Conservation (phyloP, 2,888 invertebrate genomes). For the Taenaris catops region DNA sequence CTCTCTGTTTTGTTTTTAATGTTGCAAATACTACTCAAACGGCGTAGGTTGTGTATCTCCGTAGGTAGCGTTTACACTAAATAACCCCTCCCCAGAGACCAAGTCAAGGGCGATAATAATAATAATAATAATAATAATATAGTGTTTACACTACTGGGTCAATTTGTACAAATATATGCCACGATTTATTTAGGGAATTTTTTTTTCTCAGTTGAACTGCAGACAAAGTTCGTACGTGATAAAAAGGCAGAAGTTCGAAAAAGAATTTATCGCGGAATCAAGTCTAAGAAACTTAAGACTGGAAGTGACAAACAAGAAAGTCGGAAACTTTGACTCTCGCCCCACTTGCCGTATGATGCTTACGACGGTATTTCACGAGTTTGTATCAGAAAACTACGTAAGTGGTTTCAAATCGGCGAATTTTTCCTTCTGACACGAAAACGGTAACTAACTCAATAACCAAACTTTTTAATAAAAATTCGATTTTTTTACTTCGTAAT, state of each 20-base stretch:
- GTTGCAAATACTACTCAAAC: too few species aligned
- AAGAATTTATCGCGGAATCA: constrained; percentile 18
- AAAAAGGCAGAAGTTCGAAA: constrained; percentile 13
- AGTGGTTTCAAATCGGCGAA: constrained; percentile 1
- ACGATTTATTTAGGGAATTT: too few species aligned
- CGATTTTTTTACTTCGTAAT: too few species aligned
- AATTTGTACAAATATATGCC: background rate
- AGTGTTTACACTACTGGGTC: too few species aligned
- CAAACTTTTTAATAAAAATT: too few species aligned
- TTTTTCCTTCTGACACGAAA: background rate
- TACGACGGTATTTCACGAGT: constrained; percentile 6
- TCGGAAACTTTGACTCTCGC: constrained; percentile 11
- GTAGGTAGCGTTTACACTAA: too few species aligned
- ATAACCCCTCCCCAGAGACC: too few species aligned
- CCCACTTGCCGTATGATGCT: constrained; percentile 13
- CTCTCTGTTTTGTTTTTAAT: too few species aligned
- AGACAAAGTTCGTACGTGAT: constrained; percentile 13
- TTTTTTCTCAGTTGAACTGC: constrained; percentile 9
- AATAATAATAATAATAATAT: too few species aligned
- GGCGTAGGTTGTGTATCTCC: too few species aligned
- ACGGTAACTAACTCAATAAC: too few species aligned
- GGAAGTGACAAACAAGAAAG: constrained; percentile 24
- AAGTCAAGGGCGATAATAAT: too few species aligned
- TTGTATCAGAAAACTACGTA: background rate
- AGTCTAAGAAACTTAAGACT: constrained; percentile 14